Evolutionary conservation across 1,140 invertebrate genomes (phyloP).

Genomic region (Diorhabda sublineata): DNA sequence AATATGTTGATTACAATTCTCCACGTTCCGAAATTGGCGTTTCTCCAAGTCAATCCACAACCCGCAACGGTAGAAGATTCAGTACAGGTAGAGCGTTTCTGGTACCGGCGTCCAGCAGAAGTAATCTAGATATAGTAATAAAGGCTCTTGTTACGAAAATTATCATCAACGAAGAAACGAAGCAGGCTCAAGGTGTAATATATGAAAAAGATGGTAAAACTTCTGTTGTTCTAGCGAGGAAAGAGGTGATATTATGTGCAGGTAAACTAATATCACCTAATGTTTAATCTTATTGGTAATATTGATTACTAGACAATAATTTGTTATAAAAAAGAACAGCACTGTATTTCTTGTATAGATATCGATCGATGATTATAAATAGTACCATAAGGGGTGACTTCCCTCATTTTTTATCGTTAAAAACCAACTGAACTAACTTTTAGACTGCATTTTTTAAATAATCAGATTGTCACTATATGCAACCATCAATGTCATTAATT

Average conservation of each 20-base stretch:
- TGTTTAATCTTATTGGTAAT: no score
- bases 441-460: no score
- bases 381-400: no score
- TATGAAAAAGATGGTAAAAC: constrained; percentile 50
- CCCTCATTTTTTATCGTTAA: no score
- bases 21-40: constrained; percentile 62
- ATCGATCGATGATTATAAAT: no score
- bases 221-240: constrained; percentile 46
- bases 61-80: constrained; percentile 51
- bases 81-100: constrained; percentile 30
- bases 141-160: constrained; percentile 56
- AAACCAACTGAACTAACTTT: no score
- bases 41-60: constrained; percentile 59
- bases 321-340: no score
- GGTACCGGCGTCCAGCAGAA: constrained; percentile 37
- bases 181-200: constrained; percentile 55
- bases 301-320: no score
- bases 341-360: no score
- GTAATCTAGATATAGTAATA: constrained; percentile 59
- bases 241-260: constrained; percentile 61
- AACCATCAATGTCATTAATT: no score
- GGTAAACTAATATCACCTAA: constrained; percentile 41
- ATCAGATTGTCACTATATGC: no score
- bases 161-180: constrained; percentile 47
- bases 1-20: constrained; percentile 39